A percentile compares a stretch with the other conserved stretches of the same genome.
Evolutionary conservation across 2,888 invertebrate genomes (phyloP).

Genomic region (Phragmatobia fuliginosa): DNA sequence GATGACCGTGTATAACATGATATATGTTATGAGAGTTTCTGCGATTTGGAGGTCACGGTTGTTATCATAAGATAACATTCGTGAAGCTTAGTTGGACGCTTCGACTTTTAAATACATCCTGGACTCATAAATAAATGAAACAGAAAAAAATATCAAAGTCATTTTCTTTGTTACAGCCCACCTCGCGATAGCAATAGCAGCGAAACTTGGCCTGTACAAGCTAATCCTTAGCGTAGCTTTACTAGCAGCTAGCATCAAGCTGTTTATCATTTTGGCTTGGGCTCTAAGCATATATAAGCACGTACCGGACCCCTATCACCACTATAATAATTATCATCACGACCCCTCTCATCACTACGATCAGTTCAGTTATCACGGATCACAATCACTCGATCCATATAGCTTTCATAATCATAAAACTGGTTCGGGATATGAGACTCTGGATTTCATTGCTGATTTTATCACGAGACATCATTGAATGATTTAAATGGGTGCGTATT

Average conservation of each 20-base stretch:
- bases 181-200: constrained; percentile 71
- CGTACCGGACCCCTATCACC: constrained; percentile 70
- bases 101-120: too few species aligned
- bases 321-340: constrained; percentile 50
- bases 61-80: too few species aligned
- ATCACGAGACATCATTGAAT: constrained; percentile 30
- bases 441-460: constrained; percentile 46
- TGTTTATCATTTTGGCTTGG: constrained; percentile 75
- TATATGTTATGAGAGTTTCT: too few species aligned
- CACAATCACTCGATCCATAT: constrained; percentile 18
- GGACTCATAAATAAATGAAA: not conserved
- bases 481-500: constrained; percentile 45
- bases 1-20: too few species aligned
- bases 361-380: constrained; percentile 16
- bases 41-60: too few species aligned
- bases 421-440: constrained; percentile 33
- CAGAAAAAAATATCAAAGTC: constrained; percentile 4
- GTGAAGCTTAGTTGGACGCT: too few species aligned
- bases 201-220: constrained; percentile 77
- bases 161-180: constrained; percentile 79
- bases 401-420: constrained; percentile 34
- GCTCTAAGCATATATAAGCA: constrained; percentile 69
- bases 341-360: constrained; percentile 18
- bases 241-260: constrained; percentile 67
- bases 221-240: constrained; percentile 71